phyloP scores from a whole-genome alignment of 2,888 invertebrate species.

The Drosophila parthenogenetica region DNA sequence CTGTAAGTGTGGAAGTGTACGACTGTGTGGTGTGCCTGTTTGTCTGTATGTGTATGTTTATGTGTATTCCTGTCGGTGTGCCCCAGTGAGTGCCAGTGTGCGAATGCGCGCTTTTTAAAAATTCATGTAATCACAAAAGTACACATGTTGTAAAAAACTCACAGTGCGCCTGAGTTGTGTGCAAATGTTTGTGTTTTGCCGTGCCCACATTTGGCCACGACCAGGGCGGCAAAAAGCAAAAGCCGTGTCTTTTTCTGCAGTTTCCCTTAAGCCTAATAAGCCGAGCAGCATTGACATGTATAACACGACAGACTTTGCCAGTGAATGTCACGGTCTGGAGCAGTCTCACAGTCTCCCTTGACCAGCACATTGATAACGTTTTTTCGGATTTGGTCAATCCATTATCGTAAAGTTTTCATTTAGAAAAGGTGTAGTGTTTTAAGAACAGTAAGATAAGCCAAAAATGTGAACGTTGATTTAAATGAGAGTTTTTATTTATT shows the following conservation, averaged over 20 bases:
- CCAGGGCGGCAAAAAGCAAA: constrained; percentile 6
- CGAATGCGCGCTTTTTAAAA: constrained; percentile 75
- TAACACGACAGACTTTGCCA: constrained; percentile 48
- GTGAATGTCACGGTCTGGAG: constrained; percentile 26
- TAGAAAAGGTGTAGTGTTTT: too few relatives aligned
- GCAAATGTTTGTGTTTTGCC: constrained; percentile 56
- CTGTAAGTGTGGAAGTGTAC: constrained; percentile 13
- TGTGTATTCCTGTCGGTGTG: constrained; percentile 23
- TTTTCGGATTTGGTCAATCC: background rate
- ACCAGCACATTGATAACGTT: constrained; percentile 23
- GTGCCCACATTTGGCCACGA: constrained; percentile 7
- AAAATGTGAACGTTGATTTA: too few relatives aligned
- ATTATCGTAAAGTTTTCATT: background rate
- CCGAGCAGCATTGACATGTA: constrained; percentile 42
- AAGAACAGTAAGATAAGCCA: too few relatives aligned
- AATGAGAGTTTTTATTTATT: too few relatives aligned
- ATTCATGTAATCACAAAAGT: constrained; percentile 81
- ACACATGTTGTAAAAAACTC: constrained; percentile 76
- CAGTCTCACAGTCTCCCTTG: constrained; percentile 7
- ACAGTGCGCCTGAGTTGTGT: constrained; percentile 64
- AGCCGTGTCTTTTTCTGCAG: constrained; percentile 23
- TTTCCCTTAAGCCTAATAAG: constrained; percentile 59
- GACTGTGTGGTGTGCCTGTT: constrained; percentile 23
- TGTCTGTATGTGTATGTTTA: constrained; percentile 31
- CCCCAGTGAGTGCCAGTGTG: constrained; percentile 34